These are phyloP conservation scores for Riptortus pedestris DNA, from an alignment of 1,140 invertebrate species.

Conservation along the genomic window DNA sequence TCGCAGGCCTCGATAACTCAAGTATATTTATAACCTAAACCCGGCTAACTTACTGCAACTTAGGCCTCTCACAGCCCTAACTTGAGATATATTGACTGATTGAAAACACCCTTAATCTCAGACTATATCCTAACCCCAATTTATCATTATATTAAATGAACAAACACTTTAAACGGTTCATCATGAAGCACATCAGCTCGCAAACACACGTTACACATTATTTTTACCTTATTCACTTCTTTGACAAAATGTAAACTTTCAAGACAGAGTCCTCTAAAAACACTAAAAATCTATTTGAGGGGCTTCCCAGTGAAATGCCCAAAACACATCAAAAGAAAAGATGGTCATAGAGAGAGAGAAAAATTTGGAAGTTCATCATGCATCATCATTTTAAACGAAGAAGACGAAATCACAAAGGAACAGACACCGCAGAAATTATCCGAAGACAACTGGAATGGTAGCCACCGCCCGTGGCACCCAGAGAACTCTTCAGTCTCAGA, in stretches of 20 bases:
- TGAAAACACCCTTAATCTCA: background rate
- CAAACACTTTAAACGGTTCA: background rate
- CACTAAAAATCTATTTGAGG: background rate
- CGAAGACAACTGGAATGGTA: too few species aligned
- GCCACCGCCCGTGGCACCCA: too few species aligned
- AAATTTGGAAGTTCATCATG: too few species aligned
- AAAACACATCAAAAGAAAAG: too few species aligned
- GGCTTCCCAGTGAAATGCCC: too few species aligned
- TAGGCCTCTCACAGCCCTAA: too few species aligned
- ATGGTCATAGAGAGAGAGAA: too few species aligned
- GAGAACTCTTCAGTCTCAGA: too few species aligned
- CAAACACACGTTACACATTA: background rate
- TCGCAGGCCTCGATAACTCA: background rate
- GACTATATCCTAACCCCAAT: too few species aligned
- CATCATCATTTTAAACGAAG: too few species aligned
- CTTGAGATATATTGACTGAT: constrained; percentile 2
- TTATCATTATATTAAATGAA: background rate
- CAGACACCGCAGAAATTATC: too few species aligned
- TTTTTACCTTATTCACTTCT: background rate
- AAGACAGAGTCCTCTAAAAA: background rate
- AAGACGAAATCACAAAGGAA: too few species aligned
- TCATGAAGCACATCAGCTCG: background rate
- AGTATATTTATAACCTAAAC: constrained; percentile 8
- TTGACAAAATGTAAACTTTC: background rate
- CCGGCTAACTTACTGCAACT: background rate